Evolutionary conservation across 2,797 vertebrate species (phyloP).

Genomic region (Ambastaia sidthimunki): DNA sequence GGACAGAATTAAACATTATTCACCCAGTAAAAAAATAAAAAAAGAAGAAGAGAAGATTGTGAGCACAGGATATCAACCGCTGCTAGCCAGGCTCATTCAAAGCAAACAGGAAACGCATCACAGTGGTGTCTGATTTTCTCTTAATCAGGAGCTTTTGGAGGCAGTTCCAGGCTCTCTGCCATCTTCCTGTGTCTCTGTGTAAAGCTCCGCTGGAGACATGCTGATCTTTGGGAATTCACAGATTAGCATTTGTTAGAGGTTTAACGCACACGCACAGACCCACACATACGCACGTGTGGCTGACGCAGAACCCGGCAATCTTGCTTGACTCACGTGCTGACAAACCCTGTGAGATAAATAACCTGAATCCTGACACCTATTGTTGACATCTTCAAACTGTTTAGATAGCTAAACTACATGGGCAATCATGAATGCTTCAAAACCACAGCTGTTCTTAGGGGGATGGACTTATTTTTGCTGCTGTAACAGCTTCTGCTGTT

Average conservation of each 20-base stretch:
- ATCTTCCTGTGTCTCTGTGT: conserved; percentile 69
- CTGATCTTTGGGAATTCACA: conserved; percentile 78
- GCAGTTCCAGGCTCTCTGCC: conserved; percentile 64
- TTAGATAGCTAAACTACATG: conserved; percentile 60
- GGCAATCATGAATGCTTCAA: conserved; percentile 48
- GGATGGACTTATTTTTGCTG: too few species aligned
- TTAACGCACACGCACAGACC: conserved; percentile 44
- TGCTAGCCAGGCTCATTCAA: conserved; percentile 56
- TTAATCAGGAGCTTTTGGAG: conserved; percentile 68
- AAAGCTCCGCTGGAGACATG: conserved; percentile 67
- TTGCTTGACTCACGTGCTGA: conserved; percentile 18
- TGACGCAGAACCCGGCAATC: conserved; percentile 46
- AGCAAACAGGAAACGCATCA: conserved; percentile 54
- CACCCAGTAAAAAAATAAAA: conserved; percentile 14
- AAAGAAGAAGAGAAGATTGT: conserved; percentile 38
- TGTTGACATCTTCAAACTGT: conserved; percentile 49
- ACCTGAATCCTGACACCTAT: conserved; percentile 52
- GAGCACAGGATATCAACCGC: conserved; percentile 54
- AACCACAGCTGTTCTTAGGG: background rate
- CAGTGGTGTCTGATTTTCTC: conserved; percentile 61
- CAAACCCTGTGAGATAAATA: conserved; percentile 56
- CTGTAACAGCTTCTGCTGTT: too few species aligned
- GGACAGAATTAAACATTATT: conserved; percentile 57
- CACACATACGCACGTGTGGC: background rate
- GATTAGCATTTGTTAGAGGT: conserved; percentile 77